Base-by-base conservation (phyloP, 2,113 vertebrate genomes). In the Ophthalmolycus amberensis region DNA sequence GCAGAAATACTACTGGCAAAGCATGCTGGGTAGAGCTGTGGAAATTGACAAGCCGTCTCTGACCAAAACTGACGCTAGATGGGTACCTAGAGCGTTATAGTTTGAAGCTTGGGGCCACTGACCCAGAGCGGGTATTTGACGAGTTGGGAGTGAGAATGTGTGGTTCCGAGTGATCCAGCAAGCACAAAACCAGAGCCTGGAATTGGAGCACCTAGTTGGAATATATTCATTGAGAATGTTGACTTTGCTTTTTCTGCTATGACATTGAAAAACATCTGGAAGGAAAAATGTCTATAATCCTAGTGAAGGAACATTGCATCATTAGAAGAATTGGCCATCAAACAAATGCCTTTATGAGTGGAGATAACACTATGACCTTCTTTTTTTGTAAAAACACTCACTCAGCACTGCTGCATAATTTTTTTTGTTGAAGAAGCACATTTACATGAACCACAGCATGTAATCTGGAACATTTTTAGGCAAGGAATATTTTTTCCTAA, bases 1-100 rank as follows among this genome's bases (percentile, higher is more conserved):
- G 92, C 93, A 94, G 91, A 93, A 91, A 89, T 79, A 82, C 88
- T 83, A 58, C 63, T 46, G 67, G 91, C 91, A 89, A 90, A 85
- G 92, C 87, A 92, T 89, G 85, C 87, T 94, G 93, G 91, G 92
- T 86, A 92, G 64, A 80, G 64, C 73, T 75, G 79, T 29, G 29
- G 29, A 29, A 29, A 29, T 2, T 29, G 29, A 29, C 29, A 29
- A 1, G 44, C 44, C 12, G 44, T 14, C 11, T 4, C 12, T 14
- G 44, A 15, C 12, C 44, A 46, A 46, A 46, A 16, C 6, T 52
- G 20, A 52, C 5, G 44, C 44, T 14, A 46, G 29, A 29, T 29
- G 29, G 12, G 44, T 44, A 44, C 42, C 9, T 44, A 14, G 42
- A 44, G 42, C 42, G 10, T 44, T 6, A 6, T 38, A 38, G 37